These are phyloP conservation scores for Trichopria drosophilae DNA, from an alignment of 2,888 invertebrate genomes.

Conservation along the genomic window DNA sequence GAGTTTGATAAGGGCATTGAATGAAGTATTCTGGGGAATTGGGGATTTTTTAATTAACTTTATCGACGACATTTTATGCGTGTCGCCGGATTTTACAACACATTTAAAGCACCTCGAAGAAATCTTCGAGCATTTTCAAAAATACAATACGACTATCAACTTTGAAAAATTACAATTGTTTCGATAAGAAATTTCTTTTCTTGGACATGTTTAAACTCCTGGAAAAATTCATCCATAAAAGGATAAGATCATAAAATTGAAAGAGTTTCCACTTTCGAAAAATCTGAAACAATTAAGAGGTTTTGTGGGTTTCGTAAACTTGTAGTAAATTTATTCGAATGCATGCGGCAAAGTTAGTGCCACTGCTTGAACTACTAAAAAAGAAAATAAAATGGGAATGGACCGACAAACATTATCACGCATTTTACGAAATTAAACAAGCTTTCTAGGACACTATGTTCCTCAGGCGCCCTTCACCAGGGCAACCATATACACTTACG, in stretches of 20 bases:
- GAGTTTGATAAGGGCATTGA: no score
- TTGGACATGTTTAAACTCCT: no score
- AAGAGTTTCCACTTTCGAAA: conserved; percentile 5
- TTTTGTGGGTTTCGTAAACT: conserved; percentile 23
- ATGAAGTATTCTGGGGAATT: no score
- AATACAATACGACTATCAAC: conserved; percentile 10
- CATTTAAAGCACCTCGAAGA: neutral
- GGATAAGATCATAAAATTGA: conserved; percentile 15
- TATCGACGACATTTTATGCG: neutral
- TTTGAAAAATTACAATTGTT: conserved; percentile 62
- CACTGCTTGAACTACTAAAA: conserved; percentile 23
- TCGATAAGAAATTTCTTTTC: neutral
- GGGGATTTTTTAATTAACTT: no score
- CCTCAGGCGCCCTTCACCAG: conserved; percentile 1
- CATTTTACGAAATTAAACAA: conserved; percentile 21
- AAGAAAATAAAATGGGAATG: conserved; percentile 25
- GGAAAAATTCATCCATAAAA: no score
- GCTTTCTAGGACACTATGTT: conserved; percentile 18
- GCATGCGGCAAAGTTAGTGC: conserved; percentile 13
- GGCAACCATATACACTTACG: conserved; percentile 19
- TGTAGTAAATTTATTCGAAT: conserved; percentile 14
- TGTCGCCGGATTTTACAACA: neutral
- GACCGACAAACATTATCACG: conserved; percentile 14
- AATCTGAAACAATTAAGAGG: conserved; percentile 19
- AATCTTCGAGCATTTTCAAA: neutral